A percentile compares a stretch with the other conserved stretches of the same genome.
Evolutionary conservation across 2,888 invertebrate species (phyloP).

Genomic region (Sepiola atlantica): DNA sequence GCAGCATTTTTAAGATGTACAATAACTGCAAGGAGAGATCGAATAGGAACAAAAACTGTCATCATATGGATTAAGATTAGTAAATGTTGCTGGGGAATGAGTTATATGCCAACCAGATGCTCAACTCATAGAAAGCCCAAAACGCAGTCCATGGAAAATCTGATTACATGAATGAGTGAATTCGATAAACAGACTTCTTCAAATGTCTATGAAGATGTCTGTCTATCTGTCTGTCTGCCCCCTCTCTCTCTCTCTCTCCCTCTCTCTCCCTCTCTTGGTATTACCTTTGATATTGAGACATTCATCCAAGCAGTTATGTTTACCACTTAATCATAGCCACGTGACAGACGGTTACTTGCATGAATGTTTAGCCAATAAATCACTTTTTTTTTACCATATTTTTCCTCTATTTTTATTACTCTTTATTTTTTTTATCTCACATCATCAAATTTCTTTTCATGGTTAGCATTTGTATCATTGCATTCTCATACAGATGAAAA

Average conservation of each 20-base stretch:
- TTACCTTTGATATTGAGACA: neutral
- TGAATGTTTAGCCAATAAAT: too few relatives aligned
- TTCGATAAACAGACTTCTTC: neutral
- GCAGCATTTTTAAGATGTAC: neutral
- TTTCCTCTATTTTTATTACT: neutral
- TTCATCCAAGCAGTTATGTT: neutral
- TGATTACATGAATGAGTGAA: neutral
- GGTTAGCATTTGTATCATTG: neutral
- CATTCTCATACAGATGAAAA: neutral
- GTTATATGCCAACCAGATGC: neutral
- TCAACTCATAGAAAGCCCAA: neutral
- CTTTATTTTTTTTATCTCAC: too few relatives aligned
- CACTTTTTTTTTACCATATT: neutral
- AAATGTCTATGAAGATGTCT: neutral
- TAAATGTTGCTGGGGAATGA: neutral
- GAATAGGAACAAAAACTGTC: too few relatives aligned
- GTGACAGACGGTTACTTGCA: neutral
- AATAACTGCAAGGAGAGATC: too few relatives aligned
- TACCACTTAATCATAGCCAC: neutral
- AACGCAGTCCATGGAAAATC: neutral
- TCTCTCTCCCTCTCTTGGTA: neutral
- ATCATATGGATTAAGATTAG: neutral
- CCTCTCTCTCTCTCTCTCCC: neutral
- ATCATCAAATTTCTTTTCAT: neutral
- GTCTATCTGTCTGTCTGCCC: too few relatives aligned